Conservation (phyloP, 1,140 invertebrate genomes). For the Caenorhabditis latens region DNA sequence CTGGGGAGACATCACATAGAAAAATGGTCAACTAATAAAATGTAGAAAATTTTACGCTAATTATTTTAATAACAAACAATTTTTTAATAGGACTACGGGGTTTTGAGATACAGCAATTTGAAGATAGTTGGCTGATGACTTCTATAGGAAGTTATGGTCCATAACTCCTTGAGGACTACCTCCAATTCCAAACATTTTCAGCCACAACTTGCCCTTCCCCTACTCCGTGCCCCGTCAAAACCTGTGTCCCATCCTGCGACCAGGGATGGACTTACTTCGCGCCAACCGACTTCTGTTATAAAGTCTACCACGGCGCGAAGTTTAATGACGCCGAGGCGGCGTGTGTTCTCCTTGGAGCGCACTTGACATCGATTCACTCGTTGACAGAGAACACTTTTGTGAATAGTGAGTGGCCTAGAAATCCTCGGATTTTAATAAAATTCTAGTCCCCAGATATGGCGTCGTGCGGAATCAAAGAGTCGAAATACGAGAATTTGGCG, state of each 20-base stretch:
- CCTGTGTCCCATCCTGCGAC: conserved; percentile 46
- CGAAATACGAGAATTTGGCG: neutral
- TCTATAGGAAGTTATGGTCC: too few relatives aligned
- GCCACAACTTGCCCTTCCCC: conserved; percentile 44
- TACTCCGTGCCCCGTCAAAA: conserved; percentile 30
- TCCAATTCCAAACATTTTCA: too few relatives aligned
- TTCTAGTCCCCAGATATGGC: conserved; percentile 17
- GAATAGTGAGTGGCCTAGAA: neutral
- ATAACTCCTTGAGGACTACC: too few relatives aligned
- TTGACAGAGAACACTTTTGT: conserved; percentile 57
- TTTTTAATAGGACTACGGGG: too few relatives aligned
- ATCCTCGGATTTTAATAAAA: neutral
- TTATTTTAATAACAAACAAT: too few relatives aligned
- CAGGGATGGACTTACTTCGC: conserved; percentile 58
- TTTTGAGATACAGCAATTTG: too few relatives aligned
- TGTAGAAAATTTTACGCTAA: too few relatives aligned
- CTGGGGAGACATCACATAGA: too few relatives aligned
- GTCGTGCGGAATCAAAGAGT: conserved; percentile 5
- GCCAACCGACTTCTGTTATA: conserved; percentile 52
- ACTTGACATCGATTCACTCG: conserved; percentile 54
- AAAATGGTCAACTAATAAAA: too few relatives aligned
- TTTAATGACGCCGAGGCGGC: conserved; percentile 50
- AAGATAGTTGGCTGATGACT: too few relatives aligned
- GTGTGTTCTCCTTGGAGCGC: conserved; percentile 27
- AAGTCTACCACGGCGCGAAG: conserved; percentile 25